A percentile compares a stretch with the other conserved stretches of the same genome.
These are phyloP conservation scores for Scylla paramamosain DNA, from an alignment of 1,140 invertebrate species.

Conservation along the genomic window DNA sequence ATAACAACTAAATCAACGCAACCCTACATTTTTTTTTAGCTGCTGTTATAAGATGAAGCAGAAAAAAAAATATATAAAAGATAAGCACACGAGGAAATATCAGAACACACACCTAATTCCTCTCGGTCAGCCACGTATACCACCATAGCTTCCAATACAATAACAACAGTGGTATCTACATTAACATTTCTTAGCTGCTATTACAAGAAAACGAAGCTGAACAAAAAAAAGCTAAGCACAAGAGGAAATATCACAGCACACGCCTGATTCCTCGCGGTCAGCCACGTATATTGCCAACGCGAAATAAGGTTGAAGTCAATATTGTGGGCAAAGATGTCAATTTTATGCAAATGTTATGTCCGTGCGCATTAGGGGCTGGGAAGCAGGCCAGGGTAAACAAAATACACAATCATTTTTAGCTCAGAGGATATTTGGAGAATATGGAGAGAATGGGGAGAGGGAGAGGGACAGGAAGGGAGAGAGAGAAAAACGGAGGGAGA, in stretches of 20 bases:
- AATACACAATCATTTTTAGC: conserved; percentile 73
- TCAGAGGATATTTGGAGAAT: conserved; percentile 72
- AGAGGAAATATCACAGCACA: neutral
- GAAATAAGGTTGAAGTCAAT: conserved; percentile 73
- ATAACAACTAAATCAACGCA: too few species aligned
- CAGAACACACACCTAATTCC: too few species aligned
- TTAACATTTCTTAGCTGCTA: neutral
- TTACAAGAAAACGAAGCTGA: neutral
- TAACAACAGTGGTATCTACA: neutral
- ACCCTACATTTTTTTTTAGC: too few species aligned
- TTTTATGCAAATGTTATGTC: conserved; percentile 76
- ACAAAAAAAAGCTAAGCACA: neutral
- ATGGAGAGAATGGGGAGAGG: conserved; percentile 49
- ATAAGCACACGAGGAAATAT: neutral
- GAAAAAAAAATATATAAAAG: neutral
- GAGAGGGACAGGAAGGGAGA: neutral
- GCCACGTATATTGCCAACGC: conserved; percentile 48
- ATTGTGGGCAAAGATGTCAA: conserved; percentile 72
- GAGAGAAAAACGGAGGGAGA: neutral
- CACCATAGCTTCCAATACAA: neutral
- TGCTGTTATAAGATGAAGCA: neutral
- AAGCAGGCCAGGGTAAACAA: conserved; percentile 71
- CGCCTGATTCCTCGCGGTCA: conserved; percentile 36
- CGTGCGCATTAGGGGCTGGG: conserved; percentile 68
- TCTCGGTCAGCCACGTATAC: too few species aligned